Evolutionary conservation across 2,888 invertebrate genomes (phyloP).

Genomic region (Pandemis heparana): DNA sequence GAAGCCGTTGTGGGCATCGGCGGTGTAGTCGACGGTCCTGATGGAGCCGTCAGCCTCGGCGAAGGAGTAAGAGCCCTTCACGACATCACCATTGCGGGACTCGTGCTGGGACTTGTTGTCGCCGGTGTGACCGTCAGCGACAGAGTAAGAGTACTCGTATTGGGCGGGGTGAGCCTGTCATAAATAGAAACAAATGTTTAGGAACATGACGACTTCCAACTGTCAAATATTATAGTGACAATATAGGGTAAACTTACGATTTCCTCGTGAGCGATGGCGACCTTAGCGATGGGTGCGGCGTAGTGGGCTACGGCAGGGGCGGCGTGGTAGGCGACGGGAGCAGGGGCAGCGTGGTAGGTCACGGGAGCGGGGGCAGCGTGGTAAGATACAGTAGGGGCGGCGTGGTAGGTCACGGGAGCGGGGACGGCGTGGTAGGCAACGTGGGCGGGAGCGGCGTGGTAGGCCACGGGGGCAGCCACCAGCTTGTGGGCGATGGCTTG

Average conservation of each 20-base stretch:
- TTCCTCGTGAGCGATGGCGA: slow-evolving; percentile 41
- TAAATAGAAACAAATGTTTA: not conserved
- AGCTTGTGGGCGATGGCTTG: slow-evolving; percentile 31
- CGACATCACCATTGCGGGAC: slow-evolving; percentile 60
- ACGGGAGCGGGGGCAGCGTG: slow-evolving; percentile 36
- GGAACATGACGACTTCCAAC: not conserved
- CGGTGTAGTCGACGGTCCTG: slow-evolving; percentile 63
- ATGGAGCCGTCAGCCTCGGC: slow-evolving; percentile 64
- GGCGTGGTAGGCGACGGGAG: slow-evolving; percentile 42
- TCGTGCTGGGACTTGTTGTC: slow-evolving; percentile 67
- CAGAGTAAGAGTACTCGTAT: slow-evolving; percentile 64
- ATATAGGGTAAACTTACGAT: slow-evolving; percentile 28
- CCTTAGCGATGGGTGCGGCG: slow-evolving; percentile 49
- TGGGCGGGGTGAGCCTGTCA: slow-evolving; percentile 46
- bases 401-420: slow-evolving; percentile 34
- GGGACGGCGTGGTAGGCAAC: slow-evolving; percentile 37
- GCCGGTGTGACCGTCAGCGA: slow-evolving; percentile 67
- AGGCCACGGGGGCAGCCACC: slow-evolving; percentile 49
- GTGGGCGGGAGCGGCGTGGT: slow-evolving; percentile 47
- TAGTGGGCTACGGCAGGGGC: slow-evolving; percentile 50
- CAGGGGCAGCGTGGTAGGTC: slow-evolving; percentile 21
- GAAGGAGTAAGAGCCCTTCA: slow-evolving; percentile 62
- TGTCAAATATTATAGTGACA: not conserved
- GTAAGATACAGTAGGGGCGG: slow-evolving; percentile 26
- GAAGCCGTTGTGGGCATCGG: slow-evolving; percentile 61